Evolutionary conservation across 2,888 invertebrate genomes (phyloP).

Genomic region (Synanthedon myopaeformis): DNA sequence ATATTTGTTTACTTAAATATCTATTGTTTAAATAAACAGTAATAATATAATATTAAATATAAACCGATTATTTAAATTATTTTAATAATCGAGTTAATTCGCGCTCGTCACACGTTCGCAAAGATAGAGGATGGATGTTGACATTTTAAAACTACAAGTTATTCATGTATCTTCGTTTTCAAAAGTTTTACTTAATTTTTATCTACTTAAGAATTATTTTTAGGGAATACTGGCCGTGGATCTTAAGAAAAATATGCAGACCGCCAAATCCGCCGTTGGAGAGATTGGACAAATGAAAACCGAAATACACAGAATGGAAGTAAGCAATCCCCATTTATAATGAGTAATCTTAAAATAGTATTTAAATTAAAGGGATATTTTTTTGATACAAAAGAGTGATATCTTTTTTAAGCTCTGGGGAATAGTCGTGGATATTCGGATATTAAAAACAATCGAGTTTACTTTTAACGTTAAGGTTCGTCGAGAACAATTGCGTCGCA

Average conservation of each 20-base stretch:
- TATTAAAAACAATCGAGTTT: no score
- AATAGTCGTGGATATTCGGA: conserved; percentile 9
- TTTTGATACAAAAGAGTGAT: not conserved
- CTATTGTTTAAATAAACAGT: no score
- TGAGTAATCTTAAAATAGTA: not conserved
- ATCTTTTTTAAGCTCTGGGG: conserved; percentile 10
- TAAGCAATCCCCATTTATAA: conserved; percentile 26
- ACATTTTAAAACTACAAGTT: no score
- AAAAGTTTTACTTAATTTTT: not conserved
- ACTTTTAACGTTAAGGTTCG: conserved; percentile 33
- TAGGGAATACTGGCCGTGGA: conserved; percentile 76
- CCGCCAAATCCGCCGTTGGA: conserved; percentile 74
- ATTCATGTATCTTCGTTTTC: not conserved
- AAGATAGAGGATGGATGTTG: no score
- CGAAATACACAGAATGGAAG: conserved; percentile 88
- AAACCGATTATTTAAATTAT: no score
- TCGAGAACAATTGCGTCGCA: conserved; percentile 53
- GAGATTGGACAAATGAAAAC: conserved; percentile 81
- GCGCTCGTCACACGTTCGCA: no score
- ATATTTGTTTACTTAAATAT: no score
- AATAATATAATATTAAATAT: no score
- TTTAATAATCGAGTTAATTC: no score
- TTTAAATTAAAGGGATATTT: not conserved
- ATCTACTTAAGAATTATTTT: conserved; percentile 4
- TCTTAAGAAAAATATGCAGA: conserved; percentile 75